Conservation (phyloP, 2,797 vertebrate species). For the Sebastes hubbsi region DNA sequence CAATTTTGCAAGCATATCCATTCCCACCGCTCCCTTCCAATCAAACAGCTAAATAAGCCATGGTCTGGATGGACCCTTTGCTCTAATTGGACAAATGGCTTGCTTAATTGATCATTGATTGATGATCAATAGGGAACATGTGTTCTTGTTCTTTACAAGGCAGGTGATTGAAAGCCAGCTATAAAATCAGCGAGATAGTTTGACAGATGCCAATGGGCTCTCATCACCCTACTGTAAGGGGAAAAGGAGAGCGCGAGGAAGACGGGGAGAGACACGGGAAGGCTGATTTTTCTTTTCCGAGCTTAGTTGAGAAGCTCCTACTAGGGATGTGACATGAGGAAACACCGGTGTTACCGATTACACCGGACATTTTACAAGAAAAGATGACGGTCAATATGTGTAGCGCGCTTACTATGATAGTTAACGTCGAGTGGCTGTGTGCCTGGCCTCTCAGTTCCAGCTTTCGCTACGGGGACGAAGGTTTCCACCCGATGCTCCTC, state of each 20-base stretch:
- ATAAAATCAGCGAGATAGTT: constrained; percentile 79
- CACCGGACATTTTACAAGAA: no score
- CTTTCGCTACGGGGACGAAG: no score
- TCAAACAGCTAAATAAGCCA: constrained; percentile 80
- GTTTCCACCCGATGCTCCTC: no score
- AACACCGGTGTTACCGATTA: no score
- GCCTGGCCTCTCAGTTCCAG: no score
- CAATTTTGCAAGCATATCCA: constrained; percentile 81
- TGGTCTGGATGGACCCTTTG: constrained; percentile 65
- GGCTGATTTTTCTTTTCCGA: background rate
- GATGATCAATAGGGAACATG: constrained; percentile 83
- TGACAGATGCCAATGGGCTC: constrained; percentile 72
- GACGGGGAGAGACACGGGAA: background rate
- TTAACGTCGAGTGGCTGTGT: no score
- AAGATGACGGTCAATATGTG: no score
- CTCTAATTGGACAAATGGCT: constrained; percentile 85
- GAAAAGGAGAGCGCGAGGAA: background rate
- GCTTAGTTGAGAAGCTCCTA: background rate
- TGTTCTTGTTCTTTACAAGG: constrained; percentile 81
- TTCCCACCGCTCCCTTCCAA: constrained; percentile 70
- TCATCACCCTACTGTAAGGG: constrained; percentile 47
- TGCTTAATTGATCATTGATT: constrained; percentile 89
- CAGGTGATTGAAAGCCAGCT: constrained; percentile 81
- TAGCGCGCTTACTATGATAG: no score
- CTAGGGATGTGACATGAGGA: no score